Percentiles rank a stretch among this genome's conserved stretches.
phyloP scores from a whole-genome alignment of 1,140 invertebrate species.

The Heterodera carotae region DNA sequence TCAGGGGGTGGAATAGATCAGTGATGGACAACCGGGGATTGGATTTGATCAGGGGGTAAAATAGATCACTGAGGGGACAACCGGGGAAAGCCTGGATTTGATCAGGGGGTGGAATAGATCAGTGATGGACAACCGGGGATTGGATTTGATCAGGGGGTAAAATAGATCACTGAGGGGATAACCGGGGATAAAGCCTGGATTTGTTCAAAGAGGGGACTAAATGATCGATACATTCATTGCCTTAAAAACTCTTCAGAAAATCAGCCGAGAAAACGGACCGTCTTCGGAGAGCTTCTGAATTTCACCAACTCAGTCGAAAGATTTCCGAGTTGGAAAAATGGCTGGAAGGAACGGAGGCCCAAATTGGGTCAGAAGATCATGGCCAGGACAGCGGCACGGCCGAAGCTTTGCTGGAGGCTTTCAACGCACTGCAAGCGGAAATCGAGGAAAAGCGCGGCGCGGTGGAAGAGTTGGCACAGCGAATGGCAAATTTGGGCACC shows the following conservation, averaged over 20 bases:
- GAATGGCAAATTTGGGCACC: conserved; percentile 71
- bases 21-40: too few relatives aligned
- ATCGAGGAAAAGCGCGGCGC: conserved; percentile 49
- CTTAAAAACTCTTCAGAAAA: conserved; percentile 49
- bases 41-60: too few relatives aligned
- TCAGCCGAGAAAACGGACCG: conserved; percentile 53
- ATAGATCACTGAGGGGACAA: too few relatives aligned
- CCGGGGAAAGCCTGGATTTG: too few relatives aligned
- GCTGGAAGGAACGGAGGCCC: conserved; percentile 83
- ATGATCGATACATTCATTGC: background rate
- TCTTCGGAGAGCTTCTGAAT: conserved; percentile 68
- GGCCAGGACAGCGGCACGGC: conserved; percentile 80
- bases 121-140: too few relatives aligned
- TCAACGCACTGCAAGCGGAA: conserved; percentile 43
- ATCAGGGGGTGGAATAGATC: background rate
- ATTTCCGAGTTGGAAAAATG: conserved; percentile 85
- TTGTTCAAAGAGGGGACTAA: background rate
- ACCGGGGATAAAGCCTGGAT: too few relatives aligned
- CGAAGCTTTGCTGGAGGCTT: conserved; percentile 75
- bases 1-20: background rate
- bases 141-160: too few relatives aligned
- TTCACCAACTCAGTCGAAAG: conserved; percentile 79
- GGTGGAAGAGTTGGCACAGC: conserved; percentile 43
- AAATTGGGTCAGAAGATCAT: conserved; percentile 80
- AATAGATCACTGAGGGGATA: too few relatives aligned